Conservation (phyloP, 2,113 vertebrate genomes). For the Falcunculus frontatus region DNA sequence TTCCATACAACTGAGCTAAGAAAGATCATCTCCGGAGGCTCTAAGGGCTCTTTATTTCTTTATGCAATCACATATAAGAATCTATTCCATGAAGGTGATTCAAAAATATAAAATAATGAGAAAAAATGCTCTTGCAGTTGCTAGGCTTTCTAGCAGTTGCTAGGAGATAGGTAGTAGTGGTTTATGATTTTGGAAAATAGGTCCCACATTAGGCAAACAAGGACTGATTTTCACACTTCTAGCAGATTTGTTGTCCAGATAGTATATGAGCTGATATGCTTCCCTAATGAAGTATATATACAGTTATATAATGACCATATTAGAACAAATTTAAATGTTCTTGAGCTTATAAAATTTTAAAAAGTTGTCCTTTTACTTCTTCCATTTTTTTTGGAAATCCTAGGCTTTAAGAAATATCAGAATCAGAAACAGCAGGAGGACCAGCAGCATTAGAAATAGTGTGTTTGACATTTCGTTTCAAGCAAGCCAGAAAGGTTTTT, state of each 20-base stretch:
- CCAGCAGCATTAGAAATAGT: background rate
- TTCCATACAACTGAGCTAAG: background rate
- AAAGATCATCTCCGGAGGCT: background rate
- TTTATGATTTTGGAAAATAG: background rate
- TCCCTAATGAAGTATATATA: background rate
- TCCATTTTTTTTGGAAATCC: background rate
- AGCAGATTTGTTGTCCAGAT: background rate
- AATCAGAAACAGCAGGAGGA: conserved; percentile 16
- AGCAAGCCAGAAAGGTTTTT: background rate
- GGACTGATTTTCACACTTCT: background rate
- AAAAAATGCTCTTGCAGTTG: background rate
- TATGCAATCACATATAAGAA: background rate
- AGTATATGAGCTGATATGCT: background rate
- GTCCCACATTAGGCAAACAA: background rate
- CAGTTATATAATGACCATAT: background rate
- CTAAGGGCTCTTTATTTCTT: background rate
- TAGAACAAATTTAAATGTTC: background rate
- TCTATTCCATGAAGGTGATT: background rate
- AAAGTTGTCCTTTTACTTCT: background rate
- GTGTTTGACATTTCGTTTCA: conserved; percentile 20
- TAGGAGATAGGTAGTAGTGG: background rate
- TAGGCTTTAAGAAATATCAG: background rate
- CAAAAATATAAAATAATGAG: background rate
- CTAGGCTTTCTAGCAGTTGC: conserved; percentile 14
- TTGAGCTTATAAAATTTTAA: background rate